Evolutionary conservation across 2,113 vertebrate genomes (phyloP).

Genomic region (Amphilophus citrinellus): DNA sequence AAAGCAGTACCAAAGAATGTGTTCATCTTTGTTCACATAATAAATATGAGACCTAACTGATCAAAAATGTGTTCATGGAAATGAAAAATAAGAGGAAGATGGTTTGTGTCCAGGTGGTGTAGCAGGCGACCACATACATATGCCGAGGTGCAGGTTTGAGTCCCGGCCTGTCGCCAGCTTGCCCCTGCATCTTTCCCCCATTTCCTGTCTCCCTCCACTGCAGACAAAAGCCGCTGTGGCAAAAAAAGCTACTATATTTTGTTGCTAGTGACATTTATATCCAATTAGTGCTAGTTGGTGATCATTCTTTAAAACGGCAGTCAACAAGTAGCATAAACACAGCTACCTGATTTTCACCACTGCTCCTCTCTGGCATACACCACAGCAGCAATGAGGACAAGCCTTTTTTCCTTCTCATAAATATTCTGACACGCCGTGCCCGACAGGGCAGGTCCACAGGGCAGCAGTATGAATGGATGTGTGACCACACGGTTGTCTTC

Average conservation of each 20-base stretch:
- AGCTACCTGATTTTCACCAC: background rate
- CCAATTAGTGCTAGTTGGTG: background rate
- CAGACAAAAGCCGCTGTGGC: no score
- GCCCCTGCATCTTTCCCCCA: no score
- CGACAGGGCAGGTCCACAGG: constrained; percentile 57
- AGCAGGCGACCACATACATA: no score
- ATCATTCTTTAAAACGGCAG: background rate
- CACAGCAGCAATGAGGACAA: constrained; percentile 75
- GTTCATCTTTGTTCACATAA: background rate
- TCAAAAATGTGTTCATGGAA: no score
- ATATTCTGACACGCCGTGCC: constrained; percentile 59
- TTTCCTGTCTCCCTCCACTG: no score
- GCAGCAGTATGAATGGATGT: constrained; percentile 55
- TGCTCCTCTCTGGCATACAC: constrained; percentile 56
- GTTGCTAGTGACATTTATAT: background rate
- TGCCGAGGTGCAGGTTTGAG: no score
- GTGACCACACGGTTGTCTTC: constrained; percentile 36
- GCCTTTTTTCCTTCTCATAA: constrained; percentile 73
- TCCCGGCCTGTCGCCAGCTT: no score
- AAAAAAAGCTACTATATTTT: background rate
- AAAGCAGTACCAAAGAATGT: background rate
- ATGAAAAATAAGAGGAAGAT: no score
- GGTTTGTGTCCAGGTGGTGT: no score
- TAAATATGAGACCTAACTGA: no score
- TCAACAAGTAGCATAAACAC: background rate